Conservation (phyloP, 2,888 invertebrate species). For the Cheilosia pagana region DNA sequence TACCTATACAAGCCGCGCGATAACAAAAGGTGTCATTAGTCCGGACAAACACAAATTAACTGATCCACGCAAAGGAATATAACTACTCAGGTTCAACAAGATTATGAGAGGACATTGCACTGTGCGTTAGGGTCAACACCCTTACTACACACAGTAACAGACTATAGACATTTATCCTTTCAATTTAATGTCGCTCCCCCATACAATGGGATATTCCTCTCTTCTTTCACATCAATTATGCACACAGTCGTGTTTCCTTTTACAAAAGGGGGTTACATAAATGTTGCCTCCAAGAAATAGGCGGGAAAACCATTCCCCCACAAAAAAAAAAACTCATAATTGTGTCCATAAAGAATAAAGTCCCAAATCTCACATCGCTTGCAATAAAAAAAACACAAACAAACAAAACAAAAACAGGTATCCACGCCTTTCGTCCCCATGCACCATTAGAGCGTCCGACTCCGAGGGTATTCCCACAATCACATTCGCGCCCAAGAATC, state of each 20-base stretch:
- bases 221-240: conserved; percentile 31
- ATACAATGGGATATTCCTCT: conserved; percentile 33
- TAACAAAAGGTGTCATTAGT: too few relatives aligned
- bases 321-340: not conserved
- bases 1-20: too few relatives aligned
- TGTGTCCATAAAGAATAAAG: conserved; percentile 24
- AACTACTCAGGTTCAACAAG: not conserved
- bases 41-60: not conserved
- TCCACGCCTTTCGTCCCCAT: conserved; percentile 42
- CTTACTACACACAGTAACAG: too few relatives aligned
- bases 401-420: conserved; percentile 56
- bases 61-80: conserved; percentile 16
- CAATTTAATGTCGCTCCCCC: conserved; percentile 45
- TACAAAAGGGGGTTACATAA: conserved; percentile 33
- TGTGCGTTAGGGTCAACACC: conserved; percentile 51
- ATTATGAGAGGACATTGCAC: conserved; percentile 48
- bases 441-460: conserved; percentile 29
- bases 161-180: conserved; percentile 60
- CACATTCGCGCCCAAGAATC: conserved; percentile 50
- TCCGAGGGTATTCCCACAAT: conserved; percentile 64
- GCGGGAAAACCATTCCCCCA: conserved; percentile 29
- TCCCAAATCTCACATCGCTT: conserved; percentile 19
- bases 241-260: conserved; percentile 35
- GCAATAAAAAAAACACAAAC: conserved; percentile 2
- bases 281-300: conserved; percentile 27